phyloP scores from a whole-genome alignment of 1,140 invertebrate genomes.

The Pygmarrhopalites habei region DNA sequence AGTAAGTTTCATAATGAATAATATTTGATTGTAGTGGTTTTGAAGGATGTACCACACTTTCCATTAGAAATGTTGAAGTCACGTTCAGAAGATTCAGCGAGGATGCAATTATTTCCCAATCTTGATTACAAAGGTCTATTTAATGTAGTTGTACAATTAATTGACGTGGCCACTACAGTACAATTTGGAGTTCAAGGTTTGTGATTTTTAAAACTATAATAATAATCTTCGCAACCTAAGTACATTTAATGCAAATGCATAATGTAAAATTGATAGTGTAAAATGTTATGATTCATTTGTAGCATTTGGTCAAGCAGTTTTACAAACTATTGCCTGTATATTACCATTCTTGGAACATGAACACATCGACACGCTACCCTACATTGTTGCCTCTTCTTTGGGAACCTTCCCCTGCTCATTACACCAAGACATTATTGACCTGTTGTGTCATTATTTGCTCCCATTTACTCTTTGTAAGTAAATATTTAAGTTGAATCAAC shows the following conservation, averaged over 20 bases:
- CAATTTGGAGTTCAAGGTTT: conserved; percentile 74
- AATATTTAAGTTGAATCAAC: neutral
- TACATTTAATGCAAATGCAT: no score
- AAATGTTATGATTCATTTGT: no score
- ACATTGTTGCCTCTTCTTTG: conserved; percentile 85
- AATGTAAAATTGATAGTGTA: neutral
- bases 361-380: conserved; percentile 87
- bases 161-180: conserved; percentile 73
- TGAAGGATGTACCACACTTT: conserved; percentile 89
- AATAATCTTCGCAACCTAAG: conserved; percentile 14
- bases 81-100: conserved; percentile 70
- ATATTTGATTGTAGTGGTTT: conserved; percentile 58
- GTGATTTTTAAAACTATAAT: conserved; percentile 17
- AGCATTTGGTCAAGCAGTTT: conserved; percentile 84
- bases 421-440: conserved; percentile 90
- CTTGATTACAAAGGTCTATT: conserved; percentile 91
- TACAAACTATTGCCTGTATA: conserved; percentile 83
- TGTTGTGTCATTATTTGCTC: conserved; percentile 91
- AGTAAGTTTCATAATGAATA: neutral
- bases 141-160: conserved; percentile 70
- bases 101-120: conserved; percentile 85
- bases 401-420: conserved; percentile 80
- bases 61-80: conserved; percentile 82
- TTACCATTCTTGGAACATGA: conserved; percentile 95
- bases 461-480: conserved; percentile 88